Evolutionary conservation across 2,797 vertebrate genomes (phyloP), one percentile per base, ranked within the genome.

Genomic region (Protonibea diacanthus): DNA sequence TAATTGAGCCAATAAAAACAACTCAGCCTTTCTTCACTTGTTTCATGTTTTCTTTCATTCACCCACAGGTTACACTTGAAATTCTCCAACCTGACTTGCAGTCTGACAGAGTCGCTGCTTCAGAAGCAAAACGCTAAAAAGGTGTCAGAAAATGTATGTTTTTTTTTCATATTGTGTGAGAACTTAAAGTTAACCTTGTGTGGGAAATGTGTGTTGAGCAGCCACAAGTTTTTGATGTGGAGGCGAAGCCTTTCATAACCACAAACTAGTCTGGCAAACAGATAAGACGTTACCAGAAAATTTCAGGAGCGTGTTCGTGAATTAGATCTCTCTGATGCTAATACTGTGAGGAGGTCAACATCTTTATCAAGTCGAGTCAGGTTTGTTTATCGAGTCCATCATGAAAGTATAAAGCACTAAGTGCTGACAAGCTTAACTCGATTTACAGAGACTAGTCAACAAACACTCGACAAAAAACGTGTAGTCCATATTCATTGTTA

Each of bases 221-320:
- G 65, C 12, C 65, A 68, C 45, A 45, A 47, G 3, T 45, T 40
- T 76, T 76, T 84, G 75, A 78, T 52, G 76, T 76, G 21, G 59
- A 74, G 75, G 57, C 86, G 79, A 72, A 40, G 29, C 21, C 13
- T 59, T 74, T 80, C 18, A 10, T 45, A 47, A 55, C 63, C 49
- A 45, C 23, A 61, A 29, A 66, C 15, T 58, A 53, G 47, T 72
- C 48, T 61, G 68, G 27, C 29, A 71, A 64, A 71, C 48, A 66
- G 67, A 74, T 64, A 59, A 66, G 51, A 77, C 7, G 12, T 38
- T 9, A 40, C 2, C 58, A 75, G 52, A 21, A 64, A 21, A 76
- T 74, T 47, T 71, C 18, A 51, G 49, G 15, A 58, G 13, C 1
- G 0, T 8, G 33, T 65, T 65, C 47, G 45, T 63, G 71, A 61